phyloP scores from a whole-genome alignment of 2,113 vertebrate genomes.

The Sminthopsis crassicaudata region DNA sequence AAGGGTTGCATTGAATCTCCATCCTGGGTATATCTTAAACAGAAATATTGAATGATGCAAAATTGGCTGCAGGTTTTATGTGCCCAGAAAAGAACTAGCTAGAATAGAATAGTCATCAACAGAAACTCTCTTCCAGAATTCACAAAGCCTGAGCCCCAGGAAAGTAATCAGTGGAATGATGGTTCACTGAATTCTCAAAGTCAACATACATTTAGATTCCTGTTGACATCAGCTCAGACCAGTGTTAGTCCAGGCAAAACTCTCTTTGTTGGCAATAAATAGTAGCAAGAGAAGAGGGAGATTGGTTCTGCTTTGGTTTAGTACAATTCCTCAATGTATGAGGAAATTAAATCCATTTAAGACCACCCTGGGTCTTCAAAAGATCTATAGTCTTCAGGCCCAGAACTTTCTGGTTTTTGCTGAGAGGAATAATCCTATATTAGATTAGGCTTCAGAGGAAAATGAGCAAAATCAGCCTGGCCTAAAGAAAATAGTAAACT shows the following conservation, averaged over 20 bases:
- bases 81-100: neutral
- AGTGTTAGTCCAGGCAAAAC: neutral
- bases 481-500: neutral
- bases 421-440: neutral
- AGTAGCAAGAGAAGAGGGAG: neutral
- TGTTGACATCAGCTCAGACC: neutral
- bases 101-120: neutral
- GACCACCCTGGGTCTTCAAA: neutral
- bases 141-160: neutral
- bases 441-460: neutral
- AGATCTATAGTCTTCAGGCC: neutral
- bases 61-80: neutral
- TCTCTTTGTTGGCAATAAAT: neutral
- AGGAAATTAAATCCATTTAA: neutral
- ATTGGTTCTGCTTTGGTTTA: neutral
- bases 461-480: no score
- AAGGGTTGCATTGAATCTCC: neutral
- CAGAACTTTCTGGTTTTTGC: neutral
- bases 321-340: neutral
- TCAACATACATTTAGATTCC: neutral
- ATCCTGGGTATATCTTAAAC: neutral
- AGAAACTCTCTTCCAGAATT: constrained; percentile 10
- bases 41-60: neutral
- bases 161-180: constrained; percentile 18
- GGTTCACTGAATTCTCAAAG: neutral